Base-by-base conservation (phyloP, 2,113 vertebrate species). In the Phycodurus eques region DNA sequence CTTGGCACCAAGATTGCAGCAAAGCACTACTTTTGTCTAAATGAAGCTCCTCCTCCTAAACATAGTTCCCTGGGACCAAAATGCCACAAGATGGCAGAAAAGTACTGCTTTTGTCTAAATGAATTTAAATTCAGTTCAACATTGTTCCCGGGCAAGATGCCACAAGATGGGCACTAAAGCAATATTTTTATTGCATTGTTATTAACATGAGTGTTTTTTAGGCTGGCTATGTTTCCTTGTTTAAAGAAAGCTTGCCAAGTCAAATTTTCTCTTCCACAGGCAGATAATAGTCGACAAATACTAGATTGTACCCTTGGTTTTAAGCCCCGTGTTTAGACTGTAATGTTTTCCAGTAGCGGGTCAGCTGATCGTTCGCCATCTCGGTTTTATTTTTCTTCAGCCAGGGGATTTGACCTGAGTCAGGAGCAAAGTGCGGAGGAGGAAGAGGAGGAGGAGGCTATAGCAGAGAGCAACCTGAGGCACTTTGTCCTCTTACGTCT, bases 321-420 rank as follows among this genome's bases (percentile, higher is more conserved):
- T 13, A 27, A 31, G 56, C 12, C 13, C 11, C 1, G 12, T 22
- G 27, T 5, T 19, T 0, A 62, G 20, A 0, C 12, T 46, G 68
- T 91, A 82, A 91, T 84, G 68, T 88, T 89, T 91, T 90, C 89
- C 91, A 88, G 71, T 57, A 49, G 2, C 59, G 67, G 76, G 74
- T 67, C 76, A 67, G 73, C 54, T 42, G 73, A 71, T 91, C 85
- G 87, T 87, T 90, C 86, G 88, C 84, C 80, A 31, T 31, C 7
- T 27, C 14, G 9, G 17, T 56, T 54, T 68, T 69, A 13, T 54
- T 64, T 10, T 12, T 73, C 63, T 57, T 10, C 68, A 56, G 72
- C 8, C 12, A 19, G 71, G 76, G 89, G 82, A 79, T 75, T 74
- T 88, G 75, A 88, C 82, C 83, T 84, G 85, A 90, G 78, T 91